These are phyloP conservation scores for Sesamia nonagrioides DNA, from an alignment of 1,140 invertebrate genomes.

Conservation along the genomic window DNA sequence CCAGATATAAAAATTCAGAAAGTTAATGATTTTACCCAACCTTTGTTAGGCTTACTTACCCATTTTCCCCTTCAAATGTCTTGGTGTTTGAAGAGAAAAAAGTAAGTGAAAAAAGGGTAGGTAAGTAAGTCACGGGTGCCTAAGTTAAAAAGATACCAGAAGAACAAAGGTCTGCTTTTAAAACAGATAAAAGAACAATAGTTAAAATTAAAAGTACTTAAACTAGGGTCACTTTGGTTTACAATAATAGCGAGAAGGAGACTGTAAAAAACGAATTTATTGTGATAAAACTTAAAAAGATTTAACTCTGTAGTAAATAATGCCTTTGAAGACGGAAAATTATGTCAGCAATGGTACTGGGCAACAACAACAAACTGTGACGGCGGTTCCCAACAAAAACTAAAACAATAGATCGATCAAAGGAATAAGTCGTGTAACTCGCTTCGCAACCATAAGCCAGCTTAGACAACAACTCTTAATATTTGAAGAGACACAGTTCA, in stretches of 20 bases:
- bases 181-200: neutral
- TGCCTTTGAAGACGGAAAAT: neutral
- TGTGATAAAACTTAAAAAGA: neutral
- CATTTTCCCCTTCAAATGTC: too few relatives aligned
- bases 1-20: too few relatives aligned
- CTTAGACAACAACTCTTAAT: constrained; percentile 31
- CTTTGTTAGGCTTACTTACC: too few relatives aligned
- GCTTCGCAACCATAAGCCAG: constrained; percentile 30
- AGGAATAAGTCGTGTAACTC: constrained; percentile 15
- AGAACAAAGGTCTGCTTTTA: too few relatives aligned
- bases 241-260: neutral
- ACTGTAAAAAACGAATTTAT: neutral
- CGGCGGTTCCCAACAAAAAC: constrained; percentile 32
- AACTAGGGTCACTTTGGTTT: neutral
- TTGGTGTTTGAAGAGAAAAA: neutral
- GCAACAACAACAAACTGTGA: neutral
- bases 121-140: too few relatives aligned
- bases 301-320: neutral
- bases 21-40: too few relatives aligned
- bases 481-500: constrained; percentile 20
- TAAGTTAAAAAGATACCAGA: too few relatives aligned
- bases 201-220: neutral
- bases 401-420: constrained; percentile 47
- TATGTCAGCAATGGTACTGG: neutral
- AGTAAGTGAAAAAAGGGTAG: neutral